These are phyloP conservation scores for Agonopterix subpropinquella DNA, from an alignment of 2,888 invertebrate genomes.

Conservation along the genomic window DNA sequence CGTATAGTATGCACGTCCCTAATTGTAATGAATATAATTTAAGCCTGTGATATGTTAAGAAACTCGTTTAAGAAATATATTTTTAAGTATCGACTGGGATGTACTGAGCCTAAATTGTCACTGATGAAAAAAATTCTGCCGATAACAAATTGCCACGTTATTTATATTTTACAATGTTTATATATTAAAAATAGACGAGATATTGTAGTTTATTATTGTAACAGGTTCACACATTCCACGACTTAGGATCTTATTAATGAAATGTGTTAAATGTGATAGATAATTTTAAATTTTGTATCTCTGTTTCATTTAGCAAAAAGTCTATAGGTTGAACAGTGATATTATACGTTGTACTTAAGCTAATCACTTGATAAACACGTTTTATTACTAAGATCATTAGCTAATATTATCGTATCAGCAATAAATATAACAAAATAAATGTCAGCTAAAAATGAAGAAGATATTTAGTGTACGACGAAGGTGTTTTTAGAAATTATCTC, in stretches of 20 bases:
- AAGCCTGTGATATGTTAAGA: constrained; percentile 74
- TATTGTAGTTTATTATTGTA: too few species aligned
- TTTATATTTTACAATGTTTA: too few species aligned
- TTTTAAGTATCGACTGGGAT: constrained; percentile 49
- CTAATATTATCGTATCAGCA: background rate
- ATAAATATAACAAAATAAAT: constrained; percentile 7
- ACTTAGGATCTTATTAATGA: too few species aligned
- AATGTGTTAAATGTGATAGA: too few species aligned
- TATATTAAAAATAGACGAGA: too few species aligned
- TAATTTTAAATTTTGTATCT: too few species aligned
- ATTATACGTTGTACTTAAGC: too few species aligned
- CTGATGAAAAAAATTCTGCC: constrained; percentile 3
- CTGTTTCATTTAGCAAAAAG: too few species aligned
- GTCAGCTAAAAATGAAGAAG: constrained; percentile 20
- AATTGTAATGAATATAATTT: constrained; percentile 64
- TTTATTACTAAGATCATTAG: background rate
- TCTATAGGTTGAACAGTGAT: too few species aligned
- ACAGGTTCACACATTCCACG: too few species aligned
- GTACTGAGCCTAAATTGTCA: constrained; percentile 33
- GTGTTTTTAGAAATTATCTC: constrained; percentile 40
- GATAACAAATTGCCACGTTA: too few species aligned
- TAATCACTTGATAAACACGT: background rate
- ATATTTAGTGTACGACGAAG: constrained; percentile 20
- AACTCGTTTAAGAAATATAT: constrained; percentile 58
- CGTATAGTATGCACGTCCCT: constrained; percentile 73